Evolutionary conservation across 2,888 invertebrate species (phyloP), one percentile per base, ranked within the genome.

Genomic region (Tigriopus californicus): DNA sequence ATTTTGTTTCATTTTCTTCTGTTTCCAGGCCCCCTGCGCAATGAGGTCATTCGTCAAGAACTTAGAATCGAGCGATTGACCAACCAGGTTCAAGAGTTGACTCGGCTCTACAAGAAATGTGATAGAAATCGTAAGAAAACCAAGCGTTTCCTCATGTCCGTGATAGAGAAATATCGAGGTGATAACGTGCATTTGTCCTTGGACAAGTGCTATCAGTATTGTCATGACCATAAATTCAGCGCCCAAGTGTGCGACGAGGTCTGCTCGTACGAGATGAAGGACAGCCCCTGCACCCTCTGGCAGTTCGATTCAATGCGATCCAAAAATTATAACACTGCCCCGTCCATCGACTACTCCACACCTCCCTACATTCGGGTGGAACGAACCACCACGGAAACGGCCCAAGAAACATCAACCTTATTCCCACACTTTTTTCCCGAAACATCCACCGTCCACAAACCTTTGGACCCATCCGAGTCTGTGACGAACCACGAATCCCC

Each of bases 161-260:
- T 56, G 42, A 44, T 46, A 44, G 8, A 41, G 12, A 18, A 20
- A n/a, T 25, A 20, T 24, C 42, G 44, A 24, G 33, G 44, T 12
- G 56, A 56, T 25, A 56, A 56, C 25, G 56, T 56, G 20, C 56
- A 18, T 3, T 46, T 56, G 20, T 24, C 56, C 15, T 13, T 44
- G 20, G n/a, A 13, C 12, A 20, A 20, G 13, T 56, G 56, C 25
- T 4, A 20, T 12, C 8, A 24, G 18, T 44, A 44, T 20, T 56
- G 56, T 33, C 5, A n/a, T 12, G 46, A 41, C n/a, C 44, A 56
- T 15, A 54, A 54, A 33, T 13, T 54, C 18, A 54, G 41, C 8
- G 3, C 15, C 4, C 5, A 4, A 3, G 49, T 20, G 13, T 49
- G 49, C 49, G 49, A 49, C 12, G 12, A 13, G 22, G 20, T 49